phyloP scores from a whole-genome alignment of 2,888 invertebrate genomes.

The Drosophila aldrichi region DNA sequence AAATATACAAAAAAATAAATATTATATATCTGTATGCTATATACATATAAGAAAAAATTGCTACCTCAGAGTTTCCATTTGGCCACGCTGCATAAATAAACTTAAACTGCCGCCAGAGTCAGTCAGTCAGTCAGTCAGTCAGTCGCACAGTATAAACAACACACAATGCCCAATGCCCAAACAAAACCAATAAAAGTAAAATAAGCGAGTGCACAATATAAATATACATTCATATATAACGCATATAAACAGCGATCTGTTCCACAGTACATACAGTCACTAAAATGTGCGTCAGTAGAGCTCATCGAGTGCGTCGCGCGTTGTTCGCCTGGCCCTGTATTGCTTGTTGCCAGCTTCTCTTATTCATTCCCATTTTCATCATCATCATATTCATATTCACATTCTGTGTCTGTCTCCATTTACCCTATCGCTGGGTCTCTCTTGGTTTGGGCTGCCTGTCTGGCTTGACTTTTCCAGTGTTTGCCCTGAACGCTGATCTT shows the following conservation, averaged over 20 bases:
- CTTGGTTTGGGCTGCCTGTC: constrained; percentile 25
- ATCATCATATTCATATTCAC: constrained; percentile 31
- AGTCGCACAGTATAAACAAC: constrained; percentile 56
- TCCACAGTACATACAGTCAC: constrained; percentile 27
- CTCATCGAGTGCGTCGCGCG: constrained; percentile 12
- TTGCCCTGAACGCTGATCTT: constrained; percentile 46
- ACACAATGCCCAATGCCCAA: constrained; percentile 56
- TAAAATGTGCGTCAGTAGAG: constrained; percentile 61
- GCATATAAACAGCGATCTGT: constrained; percentile 50
- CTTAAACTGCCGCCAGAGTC: constrained; percentile 49
- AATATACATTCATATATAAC: constrained; percentile 55
- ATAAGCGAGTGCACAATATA: constrained; percentile 64
- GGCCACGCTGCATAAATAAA: constrained; percentile 65
- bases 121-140: constrained; percentile 40
- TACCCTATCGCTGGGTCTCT: constrained; percentile 25
- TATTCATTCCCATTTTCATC: constrained; percentile 18
- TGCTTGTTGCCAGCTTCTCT: constrained; percentile 17
- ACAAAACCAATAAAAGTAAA: constrained; percentile 73
- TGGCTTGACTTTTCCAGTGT: constrained; percentile 32
- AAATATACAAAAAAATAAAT: constrained; percentile 22
- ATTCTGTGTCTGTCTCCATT: constrained; percentile 25
- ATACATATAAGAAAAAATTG: constrained; percentile 26
- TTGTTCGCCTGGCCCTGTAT: constrained; percentile 17
- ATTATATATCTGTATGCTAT: neutral
- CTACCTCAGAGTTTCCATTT: constrained; percentile 55